phyloP scores from a whole-genome alignment of 1,140 invertebrate species.

The Drosophila tropicalis region DNA sequence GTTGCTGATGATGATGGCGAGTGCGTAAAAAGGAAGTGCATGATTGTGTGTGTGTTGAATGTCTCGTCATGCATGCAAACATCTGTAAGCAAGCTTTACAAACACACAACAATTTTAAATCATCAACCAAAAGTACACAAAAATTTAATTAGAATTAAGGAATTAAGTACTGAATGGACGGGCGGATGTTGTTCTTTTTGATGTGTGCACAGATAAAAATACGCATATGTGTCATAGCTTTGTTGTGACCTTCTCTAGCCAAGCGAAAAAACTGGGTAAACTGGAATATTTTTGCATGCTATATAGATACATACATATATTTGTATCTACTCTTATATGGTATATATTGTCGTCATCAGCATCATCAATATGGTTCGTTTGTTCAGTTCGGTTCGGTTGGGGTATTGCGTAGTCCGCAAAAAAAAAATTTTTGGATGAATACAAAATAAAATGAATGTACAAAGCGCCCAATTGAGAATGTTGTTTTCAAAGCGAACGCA shows the following conservation, averaged over 20 bases:
- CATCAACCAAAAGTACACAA: conserved; percentile 20
- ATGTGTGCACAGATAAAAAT: not conserved
- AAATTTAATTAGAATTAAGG: conserved; percentile 56
- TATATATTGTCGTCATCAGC: conserved; percentile 45
- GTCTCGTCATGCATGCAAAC: conserved; percentile 26
- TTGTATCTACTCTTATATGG: not conserved
- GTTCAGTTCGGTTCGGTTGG: conserved; percentile 1
- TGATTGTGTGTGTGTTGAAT: conserved; percentile 37
- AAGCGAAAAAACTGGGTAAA: conserved; percentile 43
- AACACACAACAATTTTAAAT: no score
- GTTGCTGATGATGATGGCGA: conserved; percentile 33
- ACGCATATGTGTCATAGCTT: conserved; percentile 38
- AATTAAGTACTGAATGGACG: not conserved
- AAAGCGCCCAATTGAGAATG: conserved; percentile 48
- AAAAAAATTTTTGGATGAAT: conserved; percentile 42
- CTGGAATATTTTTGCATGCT: conserved; percentile 45
- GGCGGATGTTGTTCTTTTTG: not conserved
- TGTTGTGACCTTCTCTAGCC: conserved; percentile 52
- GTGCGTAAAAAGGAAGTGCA: conserved; percentile 67
- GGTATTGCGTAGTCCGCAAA: conserved; percentile 67
- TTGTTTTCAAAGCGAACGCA: conserved; percentile 46
- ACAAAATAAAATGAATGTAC: conserved; percentile 56
- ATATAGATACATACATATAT: not conserved
- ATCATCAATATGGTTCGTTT: conserved; percentile 35
- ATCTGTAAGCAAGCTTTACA: not conserved